Evolutionary conservation across 2,888 invertebrate species (phyloP).

Genomic region (Philopedon plagiatum): DNA sequence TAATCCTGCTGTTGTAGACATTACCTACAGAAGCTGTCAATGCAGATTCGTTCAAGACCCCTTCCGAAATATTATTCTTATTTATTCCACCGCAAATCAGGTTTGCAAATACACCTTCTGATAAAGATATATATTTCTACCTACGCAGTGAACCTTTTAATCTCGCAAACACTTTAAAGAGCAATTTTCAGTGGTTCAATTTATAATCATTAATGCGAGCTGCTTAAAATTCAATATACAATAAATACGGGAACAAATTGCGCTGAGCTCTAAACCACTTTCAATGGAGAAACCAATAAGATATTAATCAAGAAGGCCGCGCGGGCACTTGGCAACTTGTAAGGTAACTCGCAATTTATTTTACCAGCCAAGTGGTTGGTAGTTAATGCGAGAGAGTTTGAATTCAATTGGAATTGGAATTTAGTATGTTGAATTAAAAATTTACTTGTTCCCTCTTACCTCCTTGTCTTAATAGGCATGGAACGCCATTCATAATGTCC

Average conservation of each 20-base stretch:
- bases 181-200: constrained; percentile 41
- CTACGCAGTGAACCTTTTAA: constrained; percentile 14
- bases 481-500: no score
- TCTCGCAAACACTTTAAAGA: constrained; percentile 33
- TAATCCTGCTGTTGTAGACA: no score
- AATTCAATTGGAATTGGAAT: constrained; percentile 5
- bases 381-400: constrained; percentile 9
- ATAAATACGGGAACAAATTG: constrained; percentile 47
- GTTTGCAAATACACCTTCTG: background rate
- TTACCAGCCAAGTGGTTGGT: constrained; percentile 17
- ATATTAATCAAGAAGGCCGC: constrained; percentile 42
- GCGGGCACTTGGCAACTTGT: constrained; percentile 26
- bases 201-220: constrained; percentile 42
- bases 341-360: constrained; percentile 24
- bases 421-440: constrained; percentile 7
- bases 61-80: no score
- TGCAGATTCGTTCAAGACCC: no score
- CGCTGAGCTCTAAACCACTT: constrained; percentile 34
- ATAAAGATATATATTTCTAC: constrained; percentile 13
- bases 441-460: no score
- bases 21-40: no score
- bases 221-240: constrained; percentile 49
- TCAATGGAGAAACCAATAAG: constrained; percentile 44
- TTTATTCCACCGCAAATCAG: background rate
- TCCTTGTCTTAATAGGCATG: no score